Evolutionary conservation across 2,797 vertebrate genomes (phyloP).

Genomic region (Limosa lapponica): DNA sequence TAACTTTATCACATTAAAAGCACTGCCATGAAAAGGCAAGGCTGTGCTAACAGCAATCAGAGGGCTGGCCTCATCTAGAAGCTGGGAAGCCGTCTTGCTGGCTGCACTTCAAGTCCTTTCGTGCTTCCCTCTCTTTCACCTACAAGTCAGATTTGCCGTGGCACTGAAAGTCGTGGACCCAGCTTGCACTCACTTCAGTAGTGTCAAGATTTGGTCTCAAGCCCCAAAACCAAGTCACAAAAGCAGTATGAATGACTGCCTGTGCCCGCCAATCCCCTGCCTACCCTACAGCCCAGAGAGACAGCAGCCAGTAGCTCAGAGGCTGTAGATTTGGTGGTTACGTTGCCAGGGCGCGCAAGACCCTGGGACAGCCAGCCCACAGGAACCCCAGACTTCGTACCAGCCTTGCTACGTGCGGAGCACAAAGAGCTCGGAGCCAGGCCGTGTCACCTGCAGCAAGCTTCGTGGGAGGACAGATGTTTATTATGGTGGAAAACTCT

Average conservation of each 20-base stretch:
- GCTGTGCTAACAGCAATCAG: neutral
- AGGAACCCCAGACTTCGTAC: neutral
- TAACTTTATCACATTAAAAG: neutral
- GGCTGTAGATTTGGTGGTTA: neutral
- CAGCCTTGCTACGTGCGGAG: neutral
- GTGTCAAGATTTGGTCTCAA: neutral
- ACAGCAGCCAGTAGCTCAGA: accelerated
- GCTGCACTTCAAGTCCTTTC: neutral
- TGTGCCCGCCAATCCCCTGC: neutral
- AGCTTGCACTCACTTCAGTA: neutral
- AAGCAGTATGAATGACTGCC: neutral
- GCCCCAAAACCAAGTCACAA: neutral
- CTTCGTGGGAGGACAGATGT: neutral
- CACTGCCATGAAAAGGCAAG: neutral
- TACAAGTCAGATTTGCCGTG: neutral
- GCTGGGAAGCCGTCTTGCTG: neutral
- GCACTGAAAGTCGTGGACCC: neutral
- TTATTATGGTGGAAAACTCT: neutral
- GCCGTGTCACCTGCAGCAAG: neutral
- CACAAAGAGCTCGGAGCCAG: neutral
- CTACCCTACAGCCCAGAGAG: neutral
- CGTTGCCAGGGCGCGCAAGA: neutral
- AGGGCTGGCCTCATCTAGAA: neutral
- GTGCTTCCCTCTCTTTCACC: neutral
- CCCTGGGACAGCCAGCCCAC: neutral